These are phyloP conservation scores for Calliscelio sp. DNA, from an alignment of 2,888 invertebrate genomes.

Conservation along the genomic window DNA sequence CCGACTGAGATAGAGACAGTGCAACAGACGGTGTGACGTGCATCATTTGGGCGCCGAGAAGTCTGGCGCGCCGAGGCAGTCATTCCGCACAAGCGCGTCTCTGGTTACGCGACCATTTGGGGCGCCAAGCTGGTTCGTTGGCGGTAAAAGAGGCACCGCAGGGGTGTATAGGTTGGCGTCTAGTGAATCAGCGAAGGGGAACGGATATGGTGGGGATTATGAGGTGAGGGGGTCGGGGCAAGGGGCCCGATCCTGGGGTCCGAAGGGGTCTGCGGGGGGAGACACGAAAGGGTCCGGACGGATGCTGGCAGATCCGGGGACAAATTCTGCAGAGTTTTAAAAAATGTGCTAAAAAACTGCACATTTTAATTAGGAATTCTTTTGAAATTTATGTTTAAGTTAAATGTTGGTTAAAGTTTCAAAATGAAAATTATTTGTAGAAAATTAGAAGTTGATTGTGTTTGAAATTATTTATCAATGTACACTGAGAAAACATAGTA, in stretches of 20 bases:
- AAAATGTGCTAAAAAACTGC: no score
- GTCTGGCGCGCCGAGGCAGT: conserved; percentile 82
- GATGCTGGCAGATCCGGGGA: conserved; percentile 80
- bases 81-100: conserved; percentile 81
- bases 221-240: conserved; percentile 47
- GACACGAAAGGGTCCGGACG: conserved; percentile 74
- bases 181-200: conserved; percentile 74
- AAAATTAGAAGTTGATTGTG: no score
- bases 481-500: no score
- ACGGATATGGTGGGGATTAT: conserved; percentile 44
- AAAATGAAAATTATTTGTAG: no score
- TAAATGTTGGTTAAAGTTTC: no score
- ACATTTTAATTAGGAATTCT: no score
- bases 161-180: conserved; percentile 77
- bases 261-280: not conserved
- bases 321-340: no score
- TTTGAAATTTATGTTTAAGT: no score
- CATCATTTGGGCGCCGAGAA: conserved; percentile 86
- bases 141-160: conserved; percentile 73
- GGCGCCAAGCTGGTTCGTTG: conserved; percentile 82
- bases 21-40: conserved; percentile 78
- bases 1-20: conserved; percentile 71
- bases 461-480: no score
- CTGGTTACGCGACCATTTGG: conserved; percentile 86
- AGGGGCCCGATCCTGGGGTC: conserved; percentile 64